A percentile compares a stretch with the other conserved stretches of the same genome.
phyloP scores from a whole-genome alignment of 2,888 invertebrate species.

The Himalopsyche japonica region DNA sequence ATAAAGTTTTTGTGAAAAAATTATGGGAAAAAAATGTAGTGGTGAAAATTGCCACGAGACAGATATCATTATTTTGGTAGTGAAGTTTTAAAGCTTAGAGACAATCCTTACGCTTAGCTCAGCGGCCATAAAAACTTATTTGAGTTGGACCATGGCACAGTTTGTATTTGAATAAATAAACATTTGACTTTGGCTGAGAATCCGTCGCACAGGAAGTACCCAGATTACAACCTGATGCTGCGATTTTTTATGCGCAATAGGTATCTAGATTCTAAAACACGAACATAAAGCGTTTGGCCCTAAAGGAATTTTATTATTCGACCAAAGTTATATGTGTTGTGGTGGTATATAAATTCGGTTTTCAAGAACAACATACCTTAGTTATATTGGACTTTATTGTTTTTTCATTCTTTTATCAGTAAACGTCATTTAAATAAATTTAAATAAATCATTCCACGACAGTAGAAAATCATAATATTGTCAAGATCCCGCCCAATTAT shows the following conservation, averaged over 20 bases:
- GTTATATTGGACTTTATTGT: no score
- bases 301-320: neutral
- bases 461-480: no score
- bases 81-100: slow-evolving; percentile 7
- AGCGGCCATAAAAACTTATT: slow-evolving; percentile 28
- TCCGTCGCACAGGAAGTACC: neutral
- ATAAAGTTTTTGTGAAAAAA: no score
- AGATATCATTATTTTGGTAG: neutral
- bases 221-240: neutral
- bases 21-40: neutral
- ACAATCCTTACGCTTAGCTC: slow-evolving; percentile 30
- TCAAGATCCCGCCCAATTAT: no score
- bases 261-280: no score
- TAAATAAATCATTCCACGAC: no score
- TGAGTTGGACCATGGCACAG: neutral
- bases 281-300: neutral
- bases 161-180: slow-evolving; percentile 24
- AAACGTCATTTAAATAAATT: no score
- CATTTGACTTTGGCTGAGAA: neutral
- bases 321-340: neutral
- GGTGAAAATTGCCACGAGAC: neutral
- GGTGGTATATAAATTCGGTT: neutral
- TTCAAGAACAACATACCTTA: no score
- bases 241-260: neutral
- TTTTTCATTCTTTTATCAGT: no score